Evolutionary conservation across 2,888 invertebrate genomes (phyloP), one percentile per base, ranked within the genome.

Genomic region (Nebria brevicollis): DNA sequence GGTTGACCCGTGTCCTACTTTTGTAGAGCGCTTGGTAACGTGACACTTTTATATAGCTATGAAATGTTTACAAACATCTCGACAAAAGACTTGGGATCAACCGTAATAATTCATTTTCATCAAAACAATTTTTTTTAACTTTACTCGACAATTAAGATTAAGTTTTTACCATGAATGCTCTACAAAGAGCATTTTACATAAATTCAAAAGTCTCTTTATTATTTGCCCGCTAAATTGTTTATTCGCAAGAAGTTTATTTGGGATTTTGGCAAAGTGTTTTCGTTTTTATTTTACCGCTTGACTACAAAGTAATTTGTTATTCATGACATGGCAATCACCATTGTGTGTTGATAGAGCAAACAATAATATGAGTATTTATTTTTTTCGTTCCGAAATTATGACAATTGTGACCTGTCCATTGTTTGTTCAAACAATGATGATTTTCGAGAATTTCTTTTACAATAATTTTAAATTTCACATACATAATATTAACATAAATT

Each of bases 1-100:
- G 73, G 73, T 70, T 73, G 66, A 25, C 25, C 72, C 73, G 43
- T 72, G 77, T 42, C 70, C 70, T 70, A 70, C 70, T 70, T 68
- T 15, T 70, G 11, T 25, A 70, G 11, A 25, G 54, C 54, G 54
- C 54, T 54, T 34, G 70, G 70, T 70, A 25, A 70, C 70, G 70
- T 70, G 70, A 70, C 66, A 66, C 70, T 70, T 70, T 25, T 25
- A 70, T 34, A 70, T 25, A 70, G n/a, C 25, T 26, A 34, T 26
- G 68, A 68, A 25, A 68, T 68, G 68, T 68, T 68, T 68, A 68
- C 25, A 68, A 68, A 68, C 68, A 25, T 1, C 68, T 68, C 7
- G 8, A 68, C 25, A 68, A 68, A 68, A 25, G 68, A 68, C 54
- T 54, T 54, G 54, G 54, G 13, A 54, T 7, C 54, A 54, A 54